Conservation (phyloP, 2,888 invertebrate genomes). For the Tenthredo distinguenda region DNA sequence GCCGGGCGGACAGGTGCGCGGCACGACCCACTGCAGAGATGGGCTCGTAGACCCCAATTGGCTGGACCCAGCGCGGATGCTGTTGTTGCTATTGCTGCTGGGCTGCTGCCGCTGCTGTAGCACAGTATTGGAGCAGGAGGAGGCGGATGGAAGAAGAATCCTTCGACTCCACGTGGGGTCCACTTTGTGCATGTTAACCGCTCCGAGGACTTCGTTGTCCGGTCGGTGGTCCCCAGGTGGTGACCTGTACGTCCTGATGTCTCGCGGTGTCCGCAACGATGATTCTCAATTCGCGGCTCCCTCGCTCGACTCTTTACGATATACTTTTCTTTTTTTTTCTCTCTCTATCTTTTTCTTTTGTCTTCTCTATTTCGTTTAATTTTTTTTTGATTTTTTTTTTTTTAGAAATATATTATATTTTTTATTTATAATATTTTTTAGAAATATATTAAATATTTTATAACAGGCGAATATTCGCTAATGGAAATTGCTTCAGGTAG, state of each 20-base stretch:
- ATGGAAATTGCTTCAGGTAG: neutral
- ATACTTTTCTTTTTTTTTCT: neutral
- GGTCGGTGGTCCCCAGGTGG: slow-evolving; percentile 52
- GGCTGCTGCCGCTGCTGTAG: neutral
- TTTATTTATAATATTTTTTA: too few relatives aligned
- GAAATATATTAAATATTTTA: too few relatives aligned
- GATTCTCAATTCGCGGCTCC: slow-evolving; percentile 48
- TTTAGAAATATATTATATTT: too few relatives aligned
- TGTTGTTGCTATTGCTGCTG: neutral
- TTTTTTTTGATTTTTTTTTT: neutral
- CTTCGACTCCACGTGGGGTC: slow-evolving; percentile 50
- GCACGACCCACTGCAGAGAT: slow-evolving; percentile 44
- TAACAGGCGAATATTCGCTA: neutral
- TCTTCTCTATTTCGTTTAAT: neutral
- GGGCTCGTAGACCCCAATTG: slow-evolving; percentile 35
- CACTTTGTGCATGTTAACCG: slow-evolving; percentile 52
- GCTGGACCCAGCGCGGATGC: slow-evolving; percentile 38
- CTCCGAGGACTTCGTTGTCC: slow-evolving; percentile 40
- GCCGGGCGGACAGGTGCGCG: slow-evolving; percentile 51
- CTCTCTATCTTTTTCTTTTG: too few relatives aligned
- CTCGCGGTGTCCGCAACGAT: slow-evolving; percentile 30
- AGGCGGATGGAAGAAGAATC: slow-evolving; percentile 47
- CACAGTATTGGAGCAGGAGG: slow-evolving; percentile 13
- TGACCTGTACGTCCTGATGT: slow-evolving; percentile 26
- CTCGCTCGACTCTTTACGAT: neutral